Conservation (phyloP, 2,888 invertebrate species). For the Napeogenes inachia region DNA sequence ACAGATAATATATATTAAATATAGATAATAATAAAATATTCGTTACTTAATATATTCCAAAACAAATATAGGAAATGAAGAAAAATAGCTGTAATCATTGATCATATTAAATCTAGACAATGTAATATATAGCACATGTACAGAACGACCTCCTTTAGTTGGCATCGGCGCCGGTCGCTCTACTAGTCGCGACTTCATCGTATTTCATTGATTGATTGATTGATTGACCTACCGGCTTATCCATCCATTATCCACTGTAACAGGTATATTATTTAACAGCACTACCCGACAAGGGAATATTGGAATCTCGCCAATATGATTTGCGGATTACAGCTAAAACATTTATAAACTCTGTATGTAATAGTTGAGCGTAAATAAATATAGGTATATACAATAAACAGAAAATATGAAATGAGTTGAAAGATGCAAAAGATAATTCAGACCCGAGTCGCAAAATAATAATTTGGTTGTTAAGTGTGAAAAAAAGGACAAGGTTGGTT, state of each 20-base stretch:
- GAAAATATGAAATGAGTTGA: not conserved
- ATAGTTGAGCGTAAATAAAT: not conserved
- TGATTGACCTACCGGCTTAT: conserved; percentile 13
- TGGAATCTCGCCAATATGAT: conserved; percentile 19
- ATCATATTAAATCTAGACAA: not conserved
- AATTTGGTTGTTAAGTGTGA: conserved; percentile 24
- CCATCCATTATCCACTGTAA: conserved; percentile 14
- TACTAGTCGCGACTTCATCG: conserved; percentile 19
- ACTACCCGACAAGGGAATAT: conserved; percentile 24
- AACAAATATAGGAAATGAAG: not conserved
- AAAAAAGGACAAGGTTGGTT: conserved; percentile 31
- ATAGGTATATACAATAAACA: not conserved
- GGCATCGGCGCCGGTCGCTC: conserved; percentile 17
- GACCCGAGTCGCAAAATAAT: conserved; percentile 5
- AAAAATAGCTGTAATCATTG: not conserved
- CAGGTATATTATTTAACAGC: conserved; percentile 23
- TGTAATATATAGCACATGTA: conserved; percentile 1
- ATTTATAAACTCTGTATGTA: conserved; percentile 14
- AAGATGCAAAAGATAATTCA: not conserved
- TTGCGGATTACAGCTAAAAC: conserved; percentile 20
- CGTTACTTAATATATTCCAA: not conserved
- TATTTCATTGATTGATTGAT: conserved; percentile 16
- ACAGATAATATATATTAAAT: no score
- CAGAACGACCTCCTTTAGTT: conserved; percentile 14
- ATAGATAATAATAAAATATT: no score